These are phyloP conservation scores for Drosophila koepferae DNA, from an alignment of 2,888 invertebrate genomes.

Conservation along the genomic window DNA sequence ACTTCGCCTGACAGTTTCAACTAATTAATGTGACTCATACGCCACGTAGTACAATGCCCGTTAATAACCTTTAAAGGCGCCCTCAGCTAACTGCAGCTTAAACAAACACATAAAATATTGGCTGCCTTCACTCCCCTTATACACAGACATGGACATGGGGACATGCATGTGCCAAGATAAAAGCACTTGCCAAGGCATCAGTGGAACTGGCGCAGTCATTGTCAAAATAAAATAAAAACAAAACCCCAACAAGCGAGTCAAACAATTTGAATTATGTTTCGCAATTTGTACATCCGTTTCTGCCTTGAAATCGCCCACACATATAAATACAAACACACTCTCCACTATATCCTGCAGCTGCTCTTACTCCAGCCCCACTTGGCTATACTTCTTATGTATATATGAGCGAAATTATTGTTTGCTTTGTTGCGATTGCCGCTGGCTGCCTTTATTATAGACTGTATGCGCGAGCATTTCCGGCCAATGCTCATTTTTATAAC, in stretches of 20 bases:
- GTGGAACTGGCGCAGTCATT: constrained; percentile 71
- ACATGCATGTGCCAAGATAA: constrained; percentile 60
- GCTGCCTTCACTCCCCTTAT: constrained; percentile 6
- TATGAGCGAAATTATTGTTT: constrained; percentile 71
- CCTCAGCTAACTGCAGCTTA: constrained; percentile 27
- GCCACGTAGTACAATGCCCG: constrained; percentile 40
- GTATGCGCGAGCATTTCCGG: constrained; percentile 29
- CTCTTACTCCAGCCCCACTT: constrained; percentile 4
- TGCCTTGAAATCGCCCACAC: constrained; percentile 57
- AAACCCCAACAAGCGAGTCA: constrained; percentile 59
- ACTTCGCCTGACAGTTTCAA: constrained; percentile 68
- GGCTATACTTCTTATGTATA: constrained; percentile 37
- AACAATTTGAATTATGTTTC: constrained; percentile 82
- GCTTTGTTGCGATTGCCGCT: constrained; percentile 69
- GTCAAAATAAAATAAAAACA: constrained; percentile 61
- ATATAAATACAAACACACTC: constrained; percentile 26
- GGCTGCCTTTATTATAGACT: constrained; percentile 58
- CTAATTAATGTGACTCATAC: constrained; percentile 76
- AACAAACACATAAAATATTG: constrained; percentile 27
- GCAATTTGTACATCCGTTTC: constrained; percentile 81
- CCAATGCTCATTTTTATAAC: constrained; percentile 56
- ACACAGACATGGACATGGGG: constrained; percentile 16
- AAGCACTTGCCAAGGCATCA: constrained; percentile 39
- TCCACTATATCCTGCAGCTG: constrained; percentile 10
- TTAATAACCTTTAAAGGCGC: constrained; percentile 44